Conservation (phyloP, 2,113 vertebrate species). For the Xenus cinereus region DNA sequence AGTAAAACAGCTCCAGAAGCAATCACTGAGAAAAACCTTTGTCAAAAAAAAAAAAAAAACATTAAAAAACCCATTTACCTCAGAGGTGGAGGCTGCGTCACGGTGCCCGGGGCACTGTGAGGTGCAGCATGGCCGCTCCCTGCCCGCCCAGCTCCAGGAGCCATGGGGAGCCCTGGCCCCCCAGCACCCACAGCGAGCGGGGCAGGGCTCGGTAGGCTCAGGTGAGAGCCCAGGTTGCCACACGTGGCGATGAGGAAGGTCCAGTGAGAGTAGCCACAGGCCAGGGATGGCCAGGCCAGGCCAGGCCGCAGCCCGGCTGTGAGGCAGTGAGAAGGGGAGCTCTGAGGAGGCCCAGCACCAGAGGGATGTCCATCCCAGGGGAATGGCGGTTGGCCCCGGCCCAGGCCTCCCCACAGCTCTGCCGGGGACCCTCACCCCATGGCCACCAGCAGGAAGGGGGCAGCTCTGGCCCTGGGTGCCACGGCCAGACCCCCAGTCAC, state of each 20-base stretch:
- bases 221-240: not conserved
- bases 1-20: not conserved
- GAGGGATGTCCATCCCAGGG: not conserved
- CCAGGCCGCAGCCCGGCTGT: not conserved
- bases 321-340: accelerated
- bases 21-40: not conserved
- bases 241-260: not conserved
- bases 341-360: accelerated
- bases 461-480: not conserved
- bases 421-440: not conserved
- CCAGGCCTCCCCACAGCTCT: not conserved
- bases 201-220: not conserved
- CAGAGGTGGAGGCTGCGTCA: not conserved
- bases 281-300: not conserved
- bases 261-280: not conserved
- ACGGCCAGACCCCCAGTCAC: not conserved
- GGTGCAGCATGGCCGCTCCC: not conserved
- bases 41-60: not conserved
- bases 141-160: not conserved
- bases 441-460: not conserved
- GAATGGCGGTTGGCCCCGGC: accelerated
- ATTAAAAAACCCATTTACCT: not conserved
- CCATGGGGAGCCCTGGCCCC: not conserved
- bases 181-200: accelerated
- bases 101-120: accelerated